Evolutionary conservation across 2,113 vertebrate species (phyloP), one percentile per base, ranked within the genome.

Genomic region (Oenanthe melanoleuca): DNA sequence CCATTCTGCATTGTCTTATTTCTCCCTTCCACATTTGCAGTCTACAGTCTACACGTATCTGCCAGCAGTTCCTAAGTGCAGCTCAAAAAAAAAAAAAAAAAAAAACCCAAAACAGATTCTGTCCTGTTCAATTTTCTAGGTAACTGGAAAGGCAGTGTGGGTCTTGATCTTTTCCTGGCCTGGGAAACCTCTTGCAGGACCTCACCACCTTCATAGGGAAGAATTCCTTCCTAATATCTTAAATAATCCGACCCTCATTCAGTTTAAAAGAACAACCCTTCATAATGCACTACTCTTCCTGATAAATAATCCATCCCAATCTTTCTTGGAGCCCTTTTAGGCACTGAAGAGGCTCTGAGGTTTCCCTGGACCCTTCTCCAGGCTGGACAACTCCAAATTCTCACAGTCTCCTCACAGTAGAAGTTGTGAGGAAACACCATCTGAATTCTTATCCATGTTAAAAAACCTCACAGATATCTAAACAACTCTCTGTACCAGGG

Each of bases 221-320:
- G 14, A 55, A 75, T 55, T 91, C 57, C 6, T n/a, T 53, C 15
- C 37, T 37, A 12, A 34, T 9, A 33, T 57, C 14, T 31, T 14
- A 18, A 55, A 14, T 75, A 42, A 53, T 20, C 18, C 8, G 29
- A 2, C 11, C 3, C 3, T 63, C 11, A 26, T 67, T 24, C 25
- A 57, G 4, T 53, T 40, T 70, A 49, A 87, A 70, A 11, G 6
- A 5, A 1, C n/a, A 40, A 4, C 4, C 2, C 2, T 28, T 88
- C 0, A 0, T 53, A 9, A 7, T 71, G 1, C 3, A 16, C 19
- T 19, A 2, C 2, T 0, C 5, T 21, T 6, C 10, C 14, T n/a
- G 3, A 6, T 4, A 24, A 47, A 26, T 4, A 24, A 19, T 49
- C 6, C 12, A 2, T 66, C 5, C 3, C 22, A 29, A 5, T 19